Conservation (phyloP, 92 coral and sea anemone genomes). For the Diadumene lineata region DNA sequence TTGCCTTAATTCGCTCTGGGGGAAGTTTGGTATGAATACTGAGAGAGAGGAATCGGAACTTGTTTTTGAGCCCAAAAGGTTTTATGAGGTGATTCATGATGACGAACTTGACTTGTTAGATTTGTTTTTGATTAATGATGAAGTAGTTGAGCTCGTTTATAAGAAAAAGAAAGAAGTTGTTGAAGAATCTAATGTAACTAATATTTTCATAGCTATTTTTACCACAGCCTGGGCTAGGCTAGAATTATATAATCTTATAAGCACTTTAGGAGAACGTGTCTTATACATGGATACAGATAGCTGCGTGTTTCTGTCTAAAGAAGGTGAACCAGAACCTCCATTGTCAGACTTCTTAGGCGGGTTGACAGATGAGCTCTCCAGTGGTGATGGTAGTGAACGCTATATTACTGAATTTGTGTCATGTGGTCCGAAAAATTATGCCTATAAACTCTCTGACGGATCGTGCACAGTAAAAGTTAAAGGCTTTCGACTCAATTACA, state of each 20-base stretch:
- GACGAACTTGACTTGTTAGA: slow-evolving; percentile 34
- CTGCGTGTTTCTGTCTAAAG: slow-evolving; percentile 19
- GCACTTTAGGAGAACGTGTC: slow-evolving; percentile 11
- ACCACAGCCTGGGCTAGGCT: slow-evolving; percentile 59
- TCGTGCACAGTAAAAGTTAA: no score
- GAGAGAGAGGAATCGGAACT: slow-evolving; percentile 38
- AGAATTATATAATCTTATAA: slow-evolving; percentile 31
- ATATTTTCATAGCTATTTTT: slow-evolving; percentile 51
- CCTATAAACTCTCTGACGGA: no score
- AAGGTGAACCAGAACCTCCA: slow-evolving; percentile 14
- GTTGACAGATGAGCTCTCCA: no score
- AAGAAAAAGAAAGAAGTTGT: slow-evolving; percentile 43
- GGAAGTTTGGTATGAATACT: slow-evolving; percentile 33
- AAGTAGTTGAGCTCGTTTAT: slow-evolving; percentile 43
- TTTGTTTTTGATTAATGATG: slow-evolving; percentile 36
- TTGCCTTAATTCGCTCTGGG: slow-evolving; percentile 46
- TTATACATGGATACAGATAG: slow-evolving; percentile 35
- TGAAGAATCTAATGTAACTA: slow-evolving; percentile 32
- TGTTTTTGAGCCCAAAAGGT: slow-evolving; percentile 24
- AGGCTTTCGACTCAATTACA: no score
- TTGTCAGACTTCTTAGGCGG: slow-evolving; percentile 34
- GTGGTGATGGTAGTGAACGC: no score
- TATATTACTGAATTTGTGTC: no score
- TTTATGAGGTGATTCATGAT: slow-evolving; percentile 26
- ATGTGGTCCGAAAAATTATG: no score